A percentile compares a stretch with the other conserved stretches of the same genome.
These are phyloP conservation scores for Atta cephalotes DNA, from an alignment of 1,140 invertebrate genomes.

Conservation along the genomic window DNA sequence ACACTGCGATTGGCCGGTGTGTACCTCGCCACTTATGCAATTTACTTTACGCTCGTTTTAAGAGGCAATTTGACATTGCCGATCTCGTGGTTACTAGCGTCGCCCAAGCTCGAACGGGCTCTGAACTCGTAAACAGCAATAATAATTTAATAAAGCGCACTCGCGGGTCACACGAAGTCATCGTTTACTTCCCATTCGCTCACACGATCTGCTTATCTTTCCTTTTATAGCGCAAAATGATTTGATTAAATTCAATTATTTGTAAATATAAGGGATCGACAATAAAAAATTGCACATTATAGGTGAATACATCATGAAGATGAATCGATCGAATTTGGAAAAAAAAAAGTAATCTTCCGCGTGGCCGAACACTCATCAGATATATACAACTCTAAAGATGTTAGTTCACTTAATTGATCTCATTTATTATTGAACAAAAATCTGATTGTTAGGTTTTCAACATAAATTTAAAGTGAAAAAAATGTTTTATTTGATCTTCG, in stretches of 20 bases:
- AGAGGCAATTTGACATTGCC: constrained; percentile 53
- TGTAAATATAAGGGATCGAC: constrained; percentile 27
- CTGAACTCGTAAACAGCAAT: constrained; percentile 9
- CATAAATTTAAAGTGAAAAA: neutral
- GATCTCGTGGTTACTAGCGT: constrained; percentile 39
- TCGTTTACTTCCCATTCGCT: constrained; percentile 7
- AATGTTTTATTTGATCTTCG: neutral
- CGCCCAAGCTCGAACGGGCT: neutral
- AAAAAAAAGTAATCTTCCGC: neutral
- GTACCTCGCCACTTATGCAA: constrained; percentile 63
- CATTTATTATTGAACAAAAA: neutral
- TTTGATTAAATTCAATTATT: neutral
- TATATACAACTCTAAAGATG: neutral
- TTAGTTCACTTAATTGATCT: neutral
- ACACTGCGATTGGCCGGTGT: constrained; percentile 29
- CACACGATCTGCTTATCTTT: neutral
- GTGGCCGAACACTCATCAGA: neutral
- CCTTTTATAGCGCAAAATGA: neutral
- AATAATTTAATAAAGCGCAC: constrained; percentile 52
- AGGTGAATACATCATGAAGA: neutral
- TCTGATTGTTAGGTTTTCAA: neutral
- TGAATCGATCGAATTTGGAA: neutral
- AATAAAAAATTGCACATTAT: constrained; percentile 9
- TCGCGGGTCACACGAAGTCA: constrained; percentile 16
- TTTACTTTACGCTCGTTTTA: constrained; percentile 68